Evolutionary conservation across 2,113 vertebrate species (phyloP).

Genomic region (Neoarius graeffei): DNA sequence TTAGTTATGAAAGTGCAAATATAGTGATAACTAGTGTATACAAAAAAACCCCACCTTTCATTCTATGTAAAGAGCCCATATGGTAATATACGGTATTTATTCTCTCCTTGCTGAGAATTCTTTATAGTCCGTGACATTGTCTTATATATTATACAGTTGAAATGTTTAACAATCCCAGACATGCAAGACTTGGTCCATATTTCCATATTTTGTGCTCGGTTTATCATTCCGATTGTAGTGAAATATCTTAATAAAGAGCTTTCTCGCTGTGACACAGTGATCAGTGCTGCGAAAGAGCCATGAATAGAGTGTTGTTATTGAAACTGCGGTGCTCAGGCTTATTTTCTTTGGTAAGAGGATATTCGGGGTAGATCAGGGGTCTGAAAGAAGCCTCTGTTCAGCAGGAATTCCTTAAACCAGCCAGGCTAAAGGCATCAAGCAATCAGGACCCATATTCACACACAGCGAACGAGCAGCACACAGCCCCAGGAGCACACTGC

Average conservation of each 20-base stretch:
- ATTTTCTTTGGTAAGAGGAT: constrained; percentile 73
- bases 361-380: constrained; percentile 57
- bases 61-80: neutral
- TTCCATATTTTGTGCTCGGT: constrained; percentile 30
- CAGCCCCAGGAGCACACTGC: constrained; percentile 4
- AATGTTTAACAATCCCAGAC: constrained; percentile 7
- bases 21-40: neutral
- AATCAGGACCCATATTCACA: constrained; percentile 53
- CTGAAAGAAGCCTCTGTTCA: constrained; percentile 86
- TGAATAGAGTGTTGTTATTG: constrained; percentile 80
- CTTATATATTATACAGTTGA: neutral
- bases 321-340: constrained; percentile 43
- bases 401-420: constrained; percentile 67
- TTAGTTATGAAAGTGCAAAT: neutral
- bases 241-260: constrained; percentile 51
- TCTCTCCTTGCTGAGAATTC: neutral
- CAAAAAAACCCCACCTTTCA: neutral
- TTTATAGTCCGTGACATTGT: neutral
- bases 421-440: constrained; percentile 45
- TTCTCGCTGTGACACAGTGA: constrained; percentile 56
- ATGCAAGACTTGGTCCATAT: constrained; percentile 3
- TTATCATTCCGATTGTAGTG: constrained; percentile 34
- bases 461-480: constrained; percentile 39
- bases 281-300: constrained; percentile 45
- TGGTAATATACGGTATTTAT: too few relatives aligned